Percentiles rank a stretch among this genome's conserved stretches.
phyloP scores from a whole-genome alignment of 2,797 vertebrate genomes.

The Anisognathus igniventris region DNA sequence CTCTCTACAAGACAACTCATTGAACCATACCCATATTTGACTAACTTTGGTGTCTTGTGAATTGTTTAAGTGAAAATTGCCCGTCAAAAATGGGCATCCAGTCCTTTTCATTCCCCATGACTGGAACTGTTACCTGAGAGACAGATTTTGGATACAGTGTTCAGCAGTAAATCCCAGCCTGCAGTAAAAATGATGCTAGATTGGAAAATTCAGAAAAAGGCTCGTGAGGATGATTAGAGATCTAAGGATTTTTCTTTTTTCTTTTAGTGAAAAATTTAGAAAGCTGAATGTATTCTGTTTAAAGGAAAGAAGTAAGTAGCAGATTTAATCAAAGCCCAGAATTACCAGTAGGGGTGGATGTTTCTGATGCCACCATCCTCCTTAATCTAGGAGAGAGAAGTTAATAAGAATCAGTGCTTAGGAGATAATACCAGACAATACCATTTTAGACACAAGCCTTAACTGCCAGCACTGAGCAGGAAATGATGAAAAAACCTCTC shows the following conservation, averaged over 20 bases:
- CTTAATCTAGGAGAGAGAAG: neutral
- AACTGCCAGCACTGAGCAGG: neutral
- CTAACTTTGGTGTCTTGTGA: neutral
- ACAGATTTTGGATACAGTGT: neutral
- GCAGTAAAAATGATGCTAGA: neutral
- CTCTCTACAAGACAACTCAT: neutral
- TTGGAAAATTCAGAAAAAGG: neutral
- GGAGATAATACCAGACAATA: neutral
- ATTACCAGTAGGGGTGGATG: neutral
- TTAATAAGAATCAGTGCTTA: neutral
- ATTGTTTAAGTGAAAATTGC: neutral
- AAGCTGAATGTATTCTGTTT: neutral
- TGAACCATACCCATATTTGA: neutral
- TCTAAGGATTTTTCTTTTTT: neutral
- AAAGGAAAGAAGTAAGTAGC: neutral
- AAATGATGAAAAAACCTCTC: accelerated
- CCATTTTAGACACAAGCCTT: neutral
- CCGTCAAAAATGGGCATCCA: neutral
- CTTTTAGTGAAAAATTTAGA: neutral
- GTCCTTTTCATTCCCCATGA: neutral
- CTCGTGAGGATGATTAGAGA: neutral
- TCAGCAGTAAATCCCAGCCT: neutral
- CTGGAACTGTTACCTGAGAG: neutral
- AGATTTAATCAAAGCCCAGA: neutral
- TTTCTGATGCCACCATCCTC: neutral